Base-by-base conservation (phyloP, 2,797 vertebrate genomes). In the Eleutherodactylus coqui region DNA sequence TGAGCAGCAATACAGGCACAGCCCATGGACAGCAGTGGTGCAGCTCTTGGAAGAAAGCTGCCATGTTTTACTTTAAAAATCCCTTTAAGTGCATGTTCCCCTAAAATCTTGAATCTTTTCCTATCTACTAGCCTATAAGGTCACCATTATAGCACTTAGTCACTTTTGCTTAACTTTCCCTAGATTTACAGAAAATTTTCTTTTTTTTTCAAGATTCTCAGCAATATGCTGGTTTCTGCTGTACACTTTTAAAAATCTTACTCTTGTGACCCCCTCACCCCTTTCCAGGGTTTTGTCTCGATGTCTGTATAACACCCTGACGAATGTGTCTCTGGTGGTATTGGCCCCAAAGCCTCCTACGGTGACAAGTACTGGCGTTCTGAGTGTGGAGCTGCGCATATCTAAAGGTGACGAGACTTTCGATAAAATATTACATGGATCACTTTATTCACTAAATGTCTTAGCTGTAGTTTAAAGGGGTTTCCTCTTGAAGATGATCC, bases 331-430 rank as follows among this genome's bases (percentile, higher is more conserved):
- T 14, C 17, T 62, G 64, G 79, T 82, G 17, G 84, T 34, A 6
- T 51, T 62, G 19, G 43, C 70, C 2, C 9, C 43, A 14, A 17
- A 73, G 8, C 16, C 51, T 36, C 79, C 79, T 0, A 82, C 58
- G 0, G 78, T 86, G 58, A 51, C 79, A 0, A 73, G 75, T 17
- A 80, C 19, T 32, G 78, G 77, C 16, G 55, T 45, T 41, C 43
- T 86, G 32, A 73, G 43, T 41, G 69, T 86, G 41, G 77, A 81
- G 41, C 84, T 86, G 41, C 77, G 55, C 51, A 81, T 86, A 29
- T 45, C 85, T 75, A 82, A 41, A 86, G 85, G 85, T 86, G 24
- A 53, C 49, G 24, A 29, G 24, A 72, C 13, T 7, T 27, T 1
- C 8, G 24, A 13, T 27, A 41, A 5, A 49, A 13, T 41, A n/a